These are phyloP conservation scores for Leptinotarsa rubiginosa DNA, from an alignment of 2,888 invertebrate genomes.

Conservation along the genomic window DNA sequence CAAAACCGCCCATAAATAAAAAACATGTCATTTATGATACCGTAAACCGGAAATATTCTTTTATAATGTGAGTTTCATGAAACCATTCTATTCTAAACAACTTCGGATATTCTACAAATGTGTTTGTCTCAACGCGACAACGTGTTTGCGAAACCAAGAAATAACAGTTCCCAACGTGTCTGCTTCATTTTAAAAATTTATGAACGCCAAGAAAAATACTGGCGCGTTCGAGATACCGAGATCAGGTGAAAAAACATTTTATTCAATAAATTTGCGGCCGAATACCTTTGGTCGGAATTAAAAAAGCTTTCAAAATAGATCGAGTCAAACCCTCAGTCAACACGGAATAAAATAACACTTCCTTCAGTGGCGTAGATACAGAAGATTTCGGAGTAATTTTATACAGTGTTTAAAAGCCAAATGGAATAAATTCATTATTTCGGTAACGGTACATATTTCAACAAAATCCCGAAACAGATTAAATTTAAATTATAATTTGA, in stretches of 20 bases:
- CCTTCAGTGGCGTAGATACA: neutral
- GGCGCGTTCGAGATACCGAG: constrained; percentile 5
- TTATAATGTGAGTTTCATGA: neutral
- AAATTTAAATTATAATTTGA: too few species aligned
- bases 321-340: constrained; percentile 50
- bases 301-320: constrained; percentile 50
- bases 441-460: too few species aligned
- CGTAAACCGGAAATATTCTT: neutral
- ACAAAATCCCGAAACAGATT: too few species aligned
- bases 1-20: too few species aligned
- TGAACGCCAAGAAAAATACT: constrained; percentile 32
- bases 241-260: constrained; percentile 43
- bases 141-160: constrained; percentile 31
- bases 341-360: constrained; percentile 58
- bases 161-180: constrained; percentile 38
- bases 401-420: too few species aligned
- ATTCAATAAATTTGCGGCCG: constrained; percentile 24
- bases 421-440: too few species aligned
- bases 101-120: constrained; percentile 24
- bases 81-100: neutral
- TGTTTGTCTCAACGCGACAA: neutral
- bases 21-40: neutral
- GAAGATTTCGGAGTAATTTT: neutral
- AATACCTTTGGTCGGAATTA: constrained; percentile 20
- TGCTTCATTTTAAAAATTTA: constrained; percentile 36